Evolutionary conservation across 2,888 invertebrate species (phyloP), one percentile per base, ranked within the genome.

Genomic region (Tricholauxania praeusta): DNA sequence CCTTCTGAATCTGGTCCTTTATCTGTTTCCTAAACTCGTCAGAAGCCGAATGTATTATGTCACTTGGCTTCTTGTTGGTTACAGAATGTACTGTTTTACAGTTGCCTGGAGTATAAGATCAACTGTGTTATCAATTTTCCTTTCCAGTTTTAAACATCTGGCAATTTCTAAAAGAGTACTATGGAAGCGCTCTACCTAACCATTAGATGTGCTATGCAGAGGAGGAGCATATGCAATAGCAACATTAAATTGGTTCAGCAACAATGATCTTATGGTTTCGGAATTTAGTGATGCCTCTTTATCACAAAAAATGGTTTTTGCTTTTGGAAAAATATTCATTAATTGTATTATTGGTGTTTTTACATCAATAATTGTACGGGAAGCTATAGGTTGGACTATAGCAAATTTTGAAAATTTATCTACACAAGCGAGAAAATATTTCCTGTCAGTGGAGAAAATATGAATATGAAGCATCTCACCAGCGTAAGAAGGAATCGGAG

Each of bases 131-230:
- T 72, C 64, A 48, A 74, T 63, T 39, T 63, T 59, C 39, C 52
- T 75, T 72, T 28, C 28, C 28, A 28, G 4, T 66, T 77, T 78
- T 12, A 77, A 39, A 59, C 76, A 78, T 60, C 75, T 57, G 47
- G 77, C 78, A 51, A 78, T 79, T 71, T 78, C 76, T 12, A 74
- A 8, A 12, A 79, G 71, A 22, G 77, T 78, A 60, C 76, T 75
- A 47, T 76, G 75, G 47, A 79, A 72, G 14, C 71, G 66, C 19
- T 79, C 77, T 52, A 78, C 77, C 51, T 78, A 74, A 1, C 76
- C 76, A 57, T 78, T 77, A 51, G 77, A 78, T 12, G 59, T 59
- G 28, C 28, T 28, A 28, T 4, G 4, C 0, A 28, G 28, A 3
- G 74, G 74, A 8, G 74, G 67, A 1, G 74, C 72, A 14, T 74